Evolutionary conservation across 2,888 invertebrate species (phyloP).

Genomic region (Athalia circularis): DNA sequence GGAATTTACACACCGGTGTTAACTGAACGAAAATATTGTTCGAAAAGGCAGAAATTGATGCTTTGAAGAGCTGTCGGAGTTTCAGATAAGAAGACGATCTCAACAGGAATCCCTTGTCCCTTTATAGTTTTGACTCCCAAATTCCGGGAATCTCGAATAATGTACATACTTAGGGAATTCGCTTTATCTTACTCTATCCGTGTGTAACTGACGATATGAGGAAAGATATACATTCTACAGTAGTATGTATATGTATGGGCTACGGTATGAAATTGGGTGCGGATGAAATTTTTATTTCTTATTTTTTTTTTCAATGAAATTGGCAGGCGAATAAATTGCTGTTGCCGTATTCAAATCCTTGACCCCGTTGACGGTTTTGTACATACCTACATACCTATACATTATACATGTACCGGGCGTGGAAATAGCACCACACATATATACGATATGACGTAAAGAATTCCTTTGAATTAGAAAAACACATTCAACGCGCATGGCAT

Average conservation of each 20-base stretch:
- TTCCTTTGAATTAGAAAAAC: conserved; percentile 36
- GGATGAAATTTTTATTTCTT: not conserved
- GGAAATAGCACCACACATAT: conserved; percentile 2
- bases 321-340: too few species aligned
- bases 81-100: too few species aligned
- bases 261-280: not conserved
- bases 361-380: too few species aligned
- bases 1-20: too few species aligned
- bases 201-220: not conserved
- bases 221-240: not conserved
- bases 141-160: not conserved
- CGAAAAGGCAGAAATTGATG: too few species aligned
- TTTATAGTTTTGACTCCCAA: not conserved
- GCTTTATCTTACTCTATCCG: conserved; percentile 7
- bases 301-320: not conserved
- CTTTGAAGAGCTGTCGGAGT: too few species aligned
- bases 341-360: too few species aligned
- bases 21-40: too few species aligned
- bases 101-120: not conserved
- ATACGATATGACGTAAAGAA: not conserved
- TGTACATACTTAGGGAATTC: not conserved
- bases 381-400: not conserved
- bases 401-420: not conserved
- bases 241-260: not conserved
- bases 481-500: conserved; percentile 30